These are phyloP conservation scores for Nymphalis c-album DNA, from an alignment of 2,888 invertebrate genomes.

Conservation along the genomic window DNA sequence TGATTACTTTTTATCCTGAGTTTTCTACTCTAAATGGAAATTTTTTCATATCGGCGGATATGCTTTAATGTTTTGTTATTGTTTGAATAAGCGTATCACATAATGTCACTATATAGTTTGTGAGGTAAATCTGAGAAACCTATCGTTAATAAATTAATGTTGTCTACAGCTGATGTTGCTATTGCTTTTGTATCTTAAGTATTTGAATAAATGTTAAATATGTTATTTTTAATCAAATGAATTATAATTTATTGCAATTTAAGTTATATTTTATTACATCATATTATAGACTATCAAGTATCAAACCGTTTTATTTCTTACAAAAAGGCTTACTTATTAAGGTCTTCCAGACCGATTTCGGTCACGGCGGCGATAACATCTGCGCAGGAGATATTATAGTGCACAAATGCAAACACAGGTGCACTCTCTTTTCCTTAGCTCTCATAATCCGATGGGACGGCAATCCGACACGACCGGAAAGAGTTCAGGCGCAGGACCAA, in stretches of 20 bases:
- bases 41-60: neutral
- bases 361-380: too few species aligned
- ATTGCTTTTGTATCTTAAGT: conserved; percentile 27
- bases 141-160: conserved; percentile 21
- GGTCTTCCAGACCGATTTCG: too few species aligned
- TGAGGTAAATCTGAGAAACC: conserved; percentile 12
- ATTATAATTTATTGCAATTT: conserved; percentile 35
- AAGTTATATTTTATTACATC: conserved; percentile 31
- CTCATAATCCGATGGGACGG: too few species aligned
- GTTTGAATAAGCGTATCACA: neutral
- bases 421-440: too few species aligned
- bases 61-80: conserved; percentile 1
- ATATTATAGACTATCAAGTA: conserved; percentile 30
- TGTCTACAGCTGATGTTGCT: conserved; percentile 19
- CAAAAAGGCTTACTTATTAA: neutral
- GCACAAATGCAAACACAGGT: too few species aligned
- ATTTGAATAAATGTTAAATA: conserved; percentile 30
- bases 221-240: conserved; percentile 33
- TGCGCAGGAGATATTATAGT: too few species aligned
- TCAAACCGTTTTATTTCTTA: conserved; percentile 18
- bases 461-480: too few species aligned
- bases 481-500: too few species aligned
- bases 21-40: neutral
- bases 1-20: too few species aligned
- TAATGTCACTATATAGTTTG: neutral